A percentile compares a stretch with the other conserved stretches of the same genome.
phyloP scores from a whole-genome alignment of 1,140 invertebrate species.

The Drosophila triauraria region DNA sequence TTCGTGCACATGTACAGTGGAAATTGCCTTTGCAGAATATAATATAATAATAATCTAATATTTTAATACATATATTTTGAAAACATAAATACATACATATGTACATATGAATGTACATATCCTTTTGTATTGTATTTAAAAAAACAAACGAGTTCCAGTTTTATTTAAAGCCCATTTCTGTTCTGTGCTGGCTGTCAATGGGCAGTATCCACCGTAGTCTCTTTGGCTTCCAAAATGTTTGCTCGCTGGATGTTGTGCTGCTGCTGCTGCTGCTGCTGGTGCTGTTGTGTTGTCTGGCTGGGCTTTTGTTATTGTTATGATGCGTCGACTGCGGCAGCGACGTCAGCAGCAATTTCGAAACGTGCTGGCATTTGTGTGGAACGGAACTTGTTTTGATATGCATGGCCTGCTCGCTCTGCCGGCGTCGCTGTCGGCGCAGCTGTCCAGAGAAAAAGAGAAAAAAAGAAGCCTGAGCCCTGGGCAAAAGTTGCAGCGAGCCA shows the following conservation, averaged over 20 bases:
- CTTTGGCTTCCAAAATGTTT: conserved; percentile 58
- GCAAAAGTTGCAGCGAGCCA: conserved; percentile 60
- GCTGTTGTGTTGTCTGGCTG: conserved; percentile 23
- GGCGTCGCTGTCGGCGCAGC: conserved; percentile 28
- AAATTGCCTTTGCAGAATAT: not conserved
- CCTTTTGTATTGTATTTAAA: too few species aligned
- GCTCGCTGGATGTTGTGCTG: conserved; percentile 22
- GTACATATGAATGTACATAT: too few species aligned
- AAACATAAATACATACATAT: too few species aligned
- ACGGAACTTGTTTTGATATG: conserved; percentile 81
- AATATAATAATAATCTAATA: too few species aligned
- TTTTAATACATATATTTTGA: too few species aligned
- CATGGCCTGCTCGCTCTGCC: conserved; percentile 53
- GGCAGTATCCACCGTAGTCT: conserved; percentile 5
- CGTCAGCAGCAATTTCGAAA: conserved; percentile 72
- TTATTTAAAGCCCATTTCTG: not conserved
- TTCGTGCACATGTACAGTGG: conserved; percentile 48
- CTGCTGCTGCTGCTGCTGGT: conserved; percentile 25
- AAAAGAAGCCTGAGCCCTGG: conserved; percentile 39
- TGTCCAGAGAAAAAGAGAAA: conserved; percentile 15
- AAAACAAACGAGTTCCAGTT: too few species aligned
- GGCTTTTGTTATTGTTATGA: conserved; percentile 80
- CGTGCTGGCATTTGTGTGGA: conserved; percentile 81
- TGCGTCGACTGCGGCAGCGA: conserved; percentile 52
- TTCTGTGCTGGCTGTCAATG: too few species aligned